Evolutionary conservation across 2,113 vertebrate genomes (phyloP), one percentile per base, ranked within the genome.

Genomic region (Epinephelus fuscoguttatus): DNA sequence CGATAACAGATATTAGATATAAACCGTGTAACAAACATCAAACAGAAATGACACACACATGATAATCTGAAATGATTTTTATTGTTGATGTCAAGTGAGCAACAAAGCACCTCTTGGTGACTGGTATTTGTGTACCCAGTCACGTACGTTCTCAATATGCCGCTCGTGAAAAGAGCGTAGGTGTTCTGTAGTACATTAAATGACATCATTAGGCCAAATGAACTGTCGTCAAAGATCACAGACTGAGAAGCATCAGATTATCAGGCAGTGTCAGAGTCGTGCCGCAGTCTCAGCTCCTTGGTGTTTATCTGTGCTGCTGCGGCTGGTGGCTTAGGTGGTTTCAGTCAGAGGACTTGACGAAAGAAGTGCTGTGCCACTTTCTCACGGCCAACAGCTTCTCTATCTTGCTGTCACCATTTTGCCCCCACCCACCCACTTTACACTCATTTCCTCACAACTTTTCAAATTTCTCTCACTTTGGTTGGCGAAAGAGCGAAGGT

Each of bases 361-460:
- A 75, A n/a, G 56, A 78, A 67, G 80, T 1, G 25, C 19, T 25
- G 72, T 89, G 80, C 82, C 89, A 93, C 82, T 92, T 95, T 95
- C 94, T 91, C 94, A 95, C 94, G 88, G 89, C 60, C 82, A 83
- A 30, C 84, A 75, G 23, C 84, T 82, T 90, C 64, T 90, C 42
- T 70, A 19, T 70, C 17, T 73, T 25, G 67, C 37, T 77, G 25
- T 82, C 84, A 68, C 79, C 19, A 53, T 19, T 84, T 81, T 61
- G 30, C 78, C 84, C 75, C 75, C 89, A 78, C 88, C 81, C 90
- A 90, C 90, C 70, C 25, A 0, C 56, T 77, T n/a, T 19, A 73
- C 53, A 78, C 47, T 80, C 79, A 73, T 78, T 86, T 82, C 55
- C 66, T 75, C 33, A 18, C 33, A 71, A 1, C 79, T 40, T 74